A percentile compares a stretch with the other conserved stretches of the same genome.
Evolutionary conservation across 2,888 invertebrate species (phyloP).

Genomic region (Masnerella sp.): DNA sequence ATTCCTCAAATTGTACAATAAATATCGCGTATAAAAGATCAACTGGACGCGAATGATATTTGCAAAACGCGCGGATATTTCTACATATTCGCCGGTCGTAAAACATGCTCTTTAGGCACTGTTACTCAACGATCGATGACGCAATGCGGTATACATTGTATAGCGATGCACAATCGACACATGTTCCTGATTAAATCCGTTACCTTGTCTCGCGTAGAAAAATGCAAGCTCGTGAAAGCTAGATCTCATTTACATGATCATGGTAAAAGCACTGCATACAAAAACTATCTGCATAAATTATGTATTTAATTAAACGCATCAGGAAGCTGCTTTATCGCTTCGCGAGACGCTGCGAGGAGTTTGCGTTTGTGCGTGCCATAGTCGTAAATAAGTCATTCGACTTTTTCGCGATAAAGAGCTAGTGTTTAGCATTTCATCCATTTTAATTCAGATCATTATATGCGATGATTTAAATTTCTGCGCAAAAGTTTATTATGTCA

Average conservation of each 20-base stretch:
- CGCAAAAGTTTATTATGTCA: too few relatives aligned
- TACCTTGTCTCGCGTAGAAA: slow-evolving; percentile 31
- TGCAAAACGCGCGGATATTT: slow-evolving; percentile 14
- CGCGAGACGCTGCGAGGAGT: slow-evolving; percentile 16
- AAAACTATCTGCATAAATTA: slow-evolving; percentile 52
- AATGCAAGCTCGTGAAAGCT: slow-evolving; percentile 46
- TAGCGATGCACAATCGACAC: slow-evolving; percentile 28
- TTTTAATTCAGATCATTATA: slow-evolving; percentile 30
- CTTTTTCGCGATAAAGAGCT: slow-evolving; percentile 23
- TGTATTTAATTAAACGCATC: slow-evolving; percentile 50
- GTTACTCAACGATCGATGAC: slow-evolving; percentile 35
- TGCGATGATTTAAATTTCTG: too few relatives aligned
- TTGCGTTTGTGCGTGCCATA: slow-evolving; percentile 40
- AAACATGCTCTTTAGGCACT: slow-evolving; percentile 31
- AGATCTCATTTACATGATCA: slow-evolving; percentile 41
- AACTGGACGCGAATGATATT: neutral
- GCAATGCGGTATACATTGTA: slow-evolving; percentile 38
- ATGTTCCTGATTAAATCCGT: slow-evolving; percentile 42
- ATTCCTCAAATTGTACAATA: neutral
- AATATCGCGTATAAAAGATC: slow-evolving; percentile 10
- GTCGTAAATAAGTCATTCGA: slow-evolving; percentile 44
- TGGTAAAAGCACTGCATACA: slow-evolving; percentile 34
- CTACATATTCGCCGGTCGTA: slow-evolving; percentile 31
- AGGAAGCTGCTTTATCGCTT: slow-evolving; percentile 43
- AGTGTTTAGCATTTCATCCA: slow-evolving; percentile 11